Percentiles rank a stretch among this genome's conserved stretches.
Conservation (phyloP, 2,797 vertebrate genomes). For the Mormyrops boulengeri region DNA sequence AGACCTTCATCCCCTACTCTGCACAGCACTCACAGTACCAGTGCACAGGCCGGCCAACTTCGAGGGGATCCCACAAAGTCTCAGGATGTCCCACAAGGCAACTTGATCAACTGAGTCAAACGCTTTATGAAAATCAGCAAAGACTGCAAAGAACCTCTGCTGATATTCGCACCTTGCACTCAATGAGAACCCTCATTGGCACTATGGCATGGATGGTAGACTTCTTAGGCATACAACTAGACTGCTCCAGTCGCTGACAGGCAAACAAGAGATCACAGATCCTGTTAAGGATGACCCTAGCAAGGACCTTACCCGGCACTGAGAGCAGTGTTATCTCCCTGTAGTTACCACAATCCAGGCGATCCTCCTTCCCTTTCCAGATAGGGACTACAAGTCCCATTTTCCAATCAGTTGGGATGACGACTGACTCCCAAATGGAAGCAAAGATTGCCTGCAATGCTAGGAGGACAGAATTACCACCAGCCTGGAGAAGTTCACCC, state of each 20-base stretch:
- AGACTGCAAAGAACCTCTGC: background rate
- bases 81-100: background rate
- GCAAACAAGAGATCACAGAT: background rate
- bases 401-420: background rate
- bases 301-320: background rate
- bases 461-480: background rate
- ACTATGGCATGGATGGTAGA: background rate
- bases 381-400: background rate
- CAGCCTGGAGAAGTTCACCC: background rate
- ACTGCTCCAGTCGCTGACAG: background rate
- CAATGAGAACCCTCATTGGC: background rate
- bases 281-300: background rate
- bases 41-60: background rate
- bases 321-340: background rate
- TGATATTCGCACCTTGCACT: background rate
- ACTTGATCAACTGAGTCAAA: background rate
- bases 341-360: background rate
- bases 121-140: background rate
- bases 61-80: background rate
- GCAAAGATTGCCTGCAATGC: background rate
- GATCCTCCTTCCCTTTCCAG: background rate
- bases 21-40: background rate
- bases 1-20: conserved; percentile 9
- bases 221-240: background rate
- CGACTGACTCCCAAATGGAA: background rate